Evolutionary conservation across 2,113 vertebrate genomes (phyloP).

Genomic region (Paraplagusia blochii): DNA sequence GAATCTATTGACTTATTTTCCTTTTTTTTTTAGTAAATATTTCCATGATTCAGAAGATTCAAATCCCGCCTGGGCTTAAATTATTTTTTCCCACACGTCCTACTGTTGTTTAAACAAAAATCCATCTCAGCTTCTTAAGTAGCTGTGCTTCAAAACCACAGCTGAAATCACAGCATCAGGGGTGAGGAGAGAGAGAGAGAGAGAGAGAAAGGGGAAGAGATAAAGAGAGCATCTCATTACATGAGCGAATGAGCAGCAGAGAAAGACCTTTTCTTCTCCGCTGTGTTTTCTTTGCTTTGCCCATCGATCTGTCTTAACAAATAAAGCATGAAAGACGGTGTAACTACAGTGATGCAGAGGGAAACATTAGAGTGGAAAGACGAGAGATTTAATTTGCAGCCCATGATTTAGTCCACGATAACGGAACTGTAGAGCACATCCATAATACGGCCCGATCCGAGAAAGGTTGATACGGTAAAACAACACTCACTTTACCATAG

Average conservation of each 20-base stretch:
- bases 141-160: too few relatives aligned
- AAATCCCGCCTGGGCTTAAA: slow-evolving; percentile 6
- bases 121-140: too few relatives aligned
- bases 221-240: not conserved
- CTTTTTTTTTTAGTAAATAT: slow-evolving; percentile 3
- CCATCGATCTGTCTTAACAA: slow-evolving; percentile 30
- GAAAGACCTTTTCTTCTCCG: not conserved
- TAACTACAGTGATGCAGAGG: not conserved
- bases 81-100: slow-evolving; percentile 10
- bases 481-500: not conserved
- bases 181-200: too few relatives aligned
- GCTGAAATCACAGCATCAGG: too few relatives aligned
- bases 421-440: slow-evolving; percentile 41
- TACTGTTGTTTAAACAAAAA: too few relatives aligned
- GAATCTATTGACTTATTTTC: not conserved
- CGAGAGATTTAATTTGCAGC: slow-evolving; percentile 30
- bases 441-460: slow-evolving; percentile 21
- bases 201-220: too few relatives aligned
- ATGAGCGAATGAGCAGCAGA: not conserved
- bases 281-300: slow-evolving; percentile 27
- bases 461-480: not conserved
- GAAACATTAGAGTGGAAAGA: slow-evolving; percentile 8
- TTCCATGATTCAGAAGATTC: slow-evolving; percentile 18
- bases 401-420: slow-evolving; percentile 34
- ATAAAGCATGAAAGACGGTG: slow-evolving; percentile 17